A percentile compares a stretch with the other conserved stretches of the same genome.
These are phyloP conservation scores for Megamerina dolium DNA, from an alignment of 2,888 invertebrate genomes.

Conservation along the genomic window DNA sequence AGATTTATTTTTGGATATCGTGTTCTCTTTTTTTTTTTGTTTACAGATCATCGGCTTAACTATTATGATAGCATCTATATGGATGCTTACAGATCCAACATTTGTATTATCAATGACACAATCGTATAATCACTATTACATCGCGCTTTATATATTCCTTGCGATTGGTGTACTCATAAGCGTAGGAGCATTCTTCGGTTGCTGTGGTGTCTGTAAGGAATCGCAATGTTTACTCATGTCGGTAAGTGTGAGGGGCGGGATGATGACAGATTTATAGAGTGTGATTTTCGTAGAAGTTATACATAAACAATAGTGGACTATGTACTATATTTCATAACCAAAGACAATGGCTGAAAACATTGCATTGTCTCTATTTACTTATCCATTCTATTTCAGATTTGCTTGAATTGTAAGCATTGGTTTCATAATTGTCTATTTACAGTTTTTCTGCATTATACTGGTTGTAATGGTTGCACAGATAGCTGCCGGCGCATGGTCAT, in stretches of 20 bases:
- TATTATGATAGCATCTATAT: conserved; percentile 64
- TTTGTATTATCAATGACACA: conserved; percentile 64
- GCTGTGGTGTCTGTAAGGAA: conserved; percentile 73
- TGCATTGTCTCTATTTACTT: too few relatives aligned
- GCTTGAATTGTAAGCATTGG: too few relatives aligned
- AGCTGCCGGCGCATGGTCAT: conserved; percentile 71
- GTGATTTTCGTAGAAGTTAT: too few relatives aligned
- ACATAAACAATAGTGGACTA: conserved; percentile 1
- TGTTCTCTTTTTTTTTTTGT: too few relatives aligned
- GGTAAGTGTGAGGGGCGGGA: conserved; percentile 57
- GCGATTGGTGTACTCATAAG: conserved; percentile 67
- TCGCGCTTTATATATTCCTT: conserved; percentile 67
- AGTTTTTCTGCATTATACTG: conserved; percentile 74
- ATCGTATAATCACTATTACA: conserved; percentile 50
- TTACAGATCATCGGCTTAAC: conserved; percentile 67
- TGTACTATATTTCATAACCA: too few relatives aligned
- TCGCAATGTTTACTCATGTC: conserved; percentile 70
- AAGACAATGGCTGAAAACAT: too few relatives aligned
- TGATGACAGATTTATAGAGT: too few relatives aligned
- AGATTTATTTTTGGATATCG: too few relatives aligned
- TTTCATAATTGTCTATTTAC: conserved; percentile 9
- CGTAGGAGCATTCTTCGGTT: conserved; percentile 73
- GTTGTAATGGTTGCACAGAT: conserved; percentile 73
- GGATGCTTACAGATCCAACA: conserved; percentile 71
- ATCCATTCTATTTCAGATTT: too few relatives aligned